These are phyloP conservation scores for Glareola pratincola DNA, from an alignment of 2,113 vertebrate species.

Conservation along the genomic window DNA sequence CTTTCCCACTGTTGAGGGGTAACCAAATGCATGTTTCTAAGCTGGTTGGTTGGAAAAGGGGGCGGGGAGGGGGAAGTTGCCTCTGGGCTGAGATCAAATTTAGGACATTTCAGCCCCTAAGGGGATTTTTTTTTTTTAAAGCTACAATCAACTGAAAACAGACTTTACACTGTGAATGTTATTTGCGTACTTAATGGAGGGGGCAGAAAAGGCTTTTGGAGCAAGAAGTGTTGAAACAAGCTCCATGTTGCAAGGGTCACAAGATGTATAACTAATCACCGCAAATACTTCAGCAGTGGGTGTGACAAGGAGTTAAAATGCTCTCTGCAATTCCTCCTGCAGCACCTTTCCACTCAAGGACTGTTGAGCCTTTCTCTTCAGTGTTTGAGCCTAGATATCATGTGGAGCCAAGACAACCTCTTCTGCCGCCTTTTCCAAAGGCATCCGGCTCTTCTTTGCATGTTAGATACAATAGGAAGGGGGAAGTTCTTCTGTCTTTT, in stretches of 20 bases:
- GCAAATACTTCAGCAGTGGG: neutral
- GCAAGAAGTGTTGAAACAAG: neutral
- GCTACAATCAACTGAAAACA: neutral
- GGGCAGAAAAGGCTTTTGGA: neutral
- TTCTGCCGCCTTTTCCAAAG: neutral
- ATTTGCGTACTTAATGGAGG: neutral
- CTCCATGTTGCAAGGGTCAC: neutral
- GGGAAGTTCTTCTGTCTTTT: neutral
- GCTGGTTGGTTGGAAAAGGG: neutral
- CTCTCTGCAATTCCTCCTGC: neutral
- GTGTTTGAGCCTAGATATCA: neutral
- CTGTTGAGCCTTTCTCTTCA: neutral
- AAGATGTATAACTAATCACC: neutral
- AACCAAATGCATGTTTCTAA: neutral
- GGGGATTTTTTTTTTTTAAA: neutral
- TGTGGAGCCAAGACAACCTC: neutral
- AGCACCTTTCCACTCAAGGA: neutral
- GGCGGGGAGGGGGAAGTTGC: neutral
- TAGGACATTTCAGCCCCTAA: neutral
- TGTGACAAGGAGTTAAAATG: neutral
- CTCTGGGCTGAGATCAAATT: neutral
- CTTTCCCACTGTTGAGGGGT: conserved; percentile 12
- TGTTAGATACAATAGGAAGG: neutral
- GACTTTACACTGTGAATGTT: neutral
- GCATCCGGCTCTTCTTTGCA: neutral